Evolutionary conservation across 1,140 invertebrate species (phyloP).

Genomic region (Drosophila sp.): DNA sequence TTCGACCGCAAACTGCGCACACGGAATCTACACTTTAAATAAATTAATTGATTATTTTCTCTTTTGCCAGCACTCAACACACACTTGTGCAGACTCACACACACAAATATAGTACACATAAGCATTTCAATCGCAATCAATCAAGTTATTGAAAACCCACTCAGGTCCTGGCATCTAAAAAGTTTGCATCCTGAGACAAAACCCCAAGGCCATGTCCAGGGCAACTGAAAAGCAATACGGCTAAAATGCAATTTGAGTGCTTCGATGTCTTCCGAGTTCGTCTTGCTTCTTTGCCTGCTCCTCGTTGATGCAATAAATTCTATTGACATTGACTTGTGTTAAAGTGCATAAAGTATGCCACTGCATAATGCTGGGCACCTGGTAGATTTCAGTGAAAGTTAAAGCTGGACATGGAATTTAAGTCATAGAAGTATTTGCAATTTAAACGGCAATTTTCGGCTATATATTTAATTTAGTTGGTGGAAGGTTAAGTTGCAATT

Average conservation of each 20-base stretch:
- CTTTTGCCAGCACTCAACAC: neutral
- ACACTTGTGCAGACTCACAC: neutral
- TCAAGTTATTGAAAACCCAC: slow-evolving; percentile 42
- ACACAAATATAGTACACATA: too few relatives aligned
- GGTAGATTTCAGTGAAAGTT: slow-evolving; percentile 26
- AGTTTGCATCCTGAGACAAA: slow-evolving; percentile 37
- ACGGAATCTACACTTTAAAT: slow-evolving; percentile 31
- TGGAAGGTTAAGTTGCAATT: slow-evolving; percentile 8
- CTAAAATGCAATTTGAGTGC: slow-evolving; percentile 50
- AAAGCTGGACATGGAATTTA: neutral
- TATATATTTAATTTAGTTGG: slow-evolving; percentile 1
- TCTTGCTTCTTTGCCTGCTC: slow-evolving; percentile 9
- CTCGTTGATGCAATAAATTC: slow-evolving; percentile 53
- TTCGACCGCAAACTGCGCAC: too few relatives aligned
- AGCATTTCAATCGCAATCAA: slow-evolving; percentile 54
- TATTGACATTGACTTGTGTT: slow-evolving; percentile 44
- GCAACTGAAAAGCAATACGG: slow-evolving; percentile 21
- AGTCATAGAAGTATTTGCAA: neutral
- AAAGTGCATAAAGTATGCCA: slow-evolving; percentile 29
- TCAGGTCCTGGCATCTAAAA: slow-evolving; percentile 29
- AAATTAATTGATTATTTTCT: slow-evolving; percentile 50
- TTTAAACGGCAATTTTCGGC: neutral
- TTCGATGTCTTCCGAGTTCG: slow-evolving; percentile 11
- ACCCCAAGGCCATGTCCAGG: slow-evolving; percentile 5
- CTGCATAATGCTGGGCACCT: slow-evolving; percentile 55